phyloP scores from a whole-genome alignment of 2,797 vertebrate genomes.

The Limnodromus scolopaceus region DNA sequence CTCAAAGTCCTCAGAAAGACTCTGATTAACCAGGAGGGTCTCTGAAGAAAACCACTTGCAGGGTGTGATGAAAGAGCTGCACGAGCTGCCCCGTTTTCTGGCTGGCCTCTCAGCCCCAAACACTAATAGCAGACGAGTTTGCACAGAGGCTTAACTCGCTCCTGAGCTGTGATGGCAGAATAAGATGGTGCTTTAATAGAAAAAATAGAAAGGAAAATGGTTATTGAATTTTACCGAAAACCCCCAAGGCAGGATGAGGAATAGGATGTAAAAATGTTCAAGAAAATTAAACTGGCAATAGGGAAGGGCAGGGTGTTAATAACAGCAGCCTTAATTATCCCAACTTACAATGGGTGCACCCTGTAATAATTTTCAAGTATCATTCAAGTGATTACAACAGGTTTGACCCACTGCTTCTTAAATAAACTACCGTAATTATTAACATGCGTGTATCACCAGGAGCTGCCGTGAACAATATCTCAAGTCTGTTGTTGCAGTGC shows the following conservation, averaged over 20 bases:
- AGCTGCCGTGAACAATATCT: constrained; percentile 31
- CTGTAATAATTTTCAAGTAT: constrained; percentile 62
- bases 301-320: constrained; percentile 64
- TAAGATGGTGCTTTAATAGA: constrained; percentile 24
- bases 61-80: neutral
- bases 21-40: neutral
- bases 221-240: constrained; percentile 69
- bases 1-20: neutral
- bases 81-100: neutral
- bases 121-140: neutral
- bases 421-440: constrained; percentile 43
- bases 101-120: neutral
- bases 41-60: neutral
- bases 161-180: constrained; percentile 7
- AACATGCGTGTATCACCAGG: neutral
- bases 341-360: constrained; percentile 52
- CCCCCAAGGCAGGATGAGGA: constrained; percentile 47
- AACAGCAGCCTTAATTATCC: constrained; percentile 70
- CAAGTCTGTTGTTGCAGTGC: neutral
- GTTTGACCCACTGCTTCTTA: constrained; percentile 58
- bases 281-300: constrained; percentile 68
- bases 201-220: constrained; percentile 60
- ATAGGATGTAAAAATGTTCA: constrained; percentile 40
- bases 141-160: neutral
- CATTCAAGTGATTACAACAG: constrained; percentile 62